These are phyloP conservation scores for Chanos chanos DNA, from an alignment of 2,797 vertebrate genomes.

Conservation along the genomic window DNA sequence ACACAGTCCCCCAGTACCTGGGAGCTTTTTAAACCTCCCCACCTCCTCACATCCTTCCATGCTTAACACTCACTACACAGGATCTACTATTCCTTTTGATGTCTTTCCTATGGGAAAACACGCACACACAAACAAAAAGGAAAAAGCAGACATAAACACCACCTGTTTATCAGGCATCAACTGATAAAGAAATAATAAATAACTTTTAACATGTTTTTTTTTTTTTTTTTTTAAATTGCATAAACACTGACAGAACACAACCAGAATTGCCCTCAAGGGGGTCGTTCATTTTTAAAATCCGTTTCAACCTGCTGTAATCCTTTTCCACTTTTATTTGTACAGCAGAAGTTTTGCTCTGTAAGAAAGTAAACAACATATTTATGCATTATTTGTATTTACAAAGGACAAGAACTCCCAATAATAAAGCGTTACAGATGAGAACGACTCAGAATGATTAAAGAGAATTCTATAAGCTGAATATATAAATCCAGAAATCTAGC, in stretches of 20 bases:
- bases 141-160: constrained; percentile 58
- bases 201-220: too few relatives aligned
- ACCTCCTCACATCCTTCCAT: constrained; percentile 40
- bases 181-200: background rate
- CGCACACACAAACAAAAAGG: constrained; percentile 3
- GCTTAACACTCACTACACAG: constrained; percentile 56
- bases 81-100: constrained; percentile 71
- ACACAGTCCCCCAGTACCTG: too few relatives aligned
- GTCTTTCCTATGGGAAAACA: constrained; percentile 57
- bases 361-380: too few relatives aligned
- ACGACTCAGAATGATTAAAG: constrained; percentile 8
- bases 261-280: too few relatives aligned
- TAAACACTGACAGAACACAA: too few relatives aligned
- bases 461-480: background rate
- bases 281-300: too few relatives aligned
- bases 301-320: too few relatives aligned
- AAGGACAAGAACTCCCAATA: constrained; percentile 56
- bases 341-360: too few relatives aligned
- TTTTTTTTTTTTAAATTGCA: too few relatives aligned
- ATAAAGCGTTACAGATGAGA: constrained; percentile 45
- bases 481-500: constrained; percentile 38
- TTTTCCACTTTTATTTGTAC: too few relatives aligned
- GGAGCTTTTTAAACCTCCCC: too few relatives aligned
- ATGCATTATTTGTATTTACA: too few relatives aligned
- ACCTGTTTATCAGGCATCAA: constrained; percentile 63